A percentile compares a stretch with the other conserved stretches of the same genome.
phyloP scores from a whole-genome alignment of 2,797 vertebrate genomes.

The Salarias fasciatus region DNA sequence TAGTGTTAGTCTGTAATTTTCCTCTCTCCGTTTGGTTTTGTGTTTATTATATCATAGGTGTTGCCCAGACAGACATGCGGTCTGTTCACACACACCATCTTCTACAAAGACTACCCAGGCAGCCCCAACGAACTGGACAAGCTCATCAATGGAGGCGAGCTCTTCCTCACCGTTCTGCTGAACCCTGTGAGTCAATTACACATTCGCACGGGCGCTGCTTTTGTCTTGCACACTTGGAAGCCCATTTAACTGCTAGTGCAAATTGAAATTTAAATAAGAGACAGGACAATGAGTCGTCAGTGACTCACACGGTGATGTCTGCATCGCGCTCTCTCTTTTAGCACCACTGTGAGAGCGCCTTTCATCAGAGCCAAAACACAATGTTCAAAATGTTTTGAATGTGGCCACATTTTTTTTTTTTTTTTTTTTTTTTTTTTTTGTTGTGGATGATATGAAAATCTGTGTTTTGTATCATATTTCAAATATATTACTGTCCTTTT shows the following conservation, averaged over 20 bases:
- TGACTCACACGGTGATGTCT: slow-evolving; percentile 44
- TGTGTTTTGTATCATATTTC: no score
- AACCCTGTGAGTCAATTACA: slow-evolving; percentile 90
- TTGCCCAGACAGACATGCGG: slow-evolving; percentile 96
- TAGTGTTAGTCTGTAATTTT: slow-evolving; percentile 8
- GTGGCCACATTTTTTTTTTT: slow-evolving; percentile 8
- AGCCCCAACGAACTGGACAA: slow-evolving; percentile 96
- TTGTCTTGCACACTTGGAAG: slow-evolving; percentile 38
- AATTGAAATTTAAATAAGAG: slow-evolving; percentile 48
- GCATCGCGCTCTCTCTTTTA: slow-evolving; percentile 13
- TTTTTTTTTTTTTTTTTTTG: no score
- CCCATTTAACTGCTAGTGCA: slow-evolving; percentile 35
- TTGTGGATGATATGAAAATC: slow-evolving; percentile 23
- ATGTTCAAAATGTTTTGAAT: neutral
- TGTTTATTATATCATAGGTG: slow-evolving; percentile 81
- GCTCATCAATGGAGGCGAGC: slow-evolving; percentile 97
- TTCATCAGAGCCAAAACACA: slow-evolving; percentile 14
- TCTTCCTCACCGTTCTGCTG: slow-evolving; percentile 96
- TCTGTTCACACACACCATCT: slow-evolving; percentile 98
- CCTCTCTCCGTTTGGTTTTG: slow-evolving; percentile 19
- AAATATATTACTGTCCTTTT: no score
- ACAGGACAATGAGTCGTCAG: slow-evolving; percentile 34
- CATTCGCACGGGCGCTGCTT: slow-evolving; percentile 11
- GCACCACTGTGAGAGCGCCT: slow-evolving; percentile 15
- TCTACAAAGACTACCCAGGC: slow-evolving; percentile 98